phyloP scores from a whole-genome alignment of 2,797 vertebrate genomes.

The Oreochromis grahami region DNA sequence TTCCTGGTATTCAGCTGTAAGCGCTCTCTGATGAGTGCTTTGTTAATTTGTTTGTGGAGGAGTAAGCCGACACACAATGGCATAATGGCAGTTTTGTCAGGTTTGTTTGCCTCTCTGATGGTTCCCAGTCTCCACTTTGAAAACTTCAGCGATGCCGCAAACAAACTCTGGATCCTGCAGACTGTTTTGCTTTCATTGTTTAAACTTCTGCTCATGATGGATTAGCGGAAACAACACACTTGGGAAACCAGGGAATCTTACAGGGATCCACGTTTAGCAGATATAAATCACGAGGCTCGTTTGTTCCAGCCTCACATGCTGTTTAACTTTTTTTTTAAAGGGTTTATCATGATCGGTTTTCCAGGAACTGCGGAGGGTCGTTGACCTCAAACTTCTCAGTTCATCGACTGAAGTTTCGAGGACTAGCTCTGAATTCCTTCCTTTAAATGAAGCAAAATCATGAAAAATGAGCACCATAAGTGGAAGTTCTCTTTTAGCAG shows the following conservation, averaged over 20 bases:
- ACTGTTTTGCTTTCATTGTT: background rate
- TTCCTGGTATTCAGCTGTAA: background rate
- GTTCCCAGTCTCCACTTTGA: constrained; percentile 3
- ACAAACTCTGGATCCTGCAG: background rate
- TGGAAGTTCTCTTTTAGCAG: background rate
- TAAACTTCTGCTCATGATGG: background rate
- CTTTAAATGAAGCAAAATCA: background rate
- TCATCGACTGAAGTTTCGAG: background rate
- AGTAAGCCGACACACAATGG: background rate
- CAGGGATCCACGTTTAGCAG: background rate
- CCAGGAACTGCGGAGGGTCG: background rate
- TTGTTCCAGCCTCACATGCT: background rate
- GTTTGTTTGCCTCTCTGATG: background rate
- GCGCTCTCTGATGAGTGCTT: background rate
- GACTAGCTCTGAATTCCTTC: background rate
- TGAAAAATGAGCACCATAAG: background rate
- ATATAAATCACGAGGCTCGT: background rate
- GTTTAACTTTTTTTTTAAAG: background rate
- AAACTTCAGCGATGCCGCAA: background rate
- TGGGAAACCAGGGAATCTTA: background rate
- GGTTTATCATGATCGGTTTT: background rate
- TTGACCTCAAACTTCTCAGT: background rate
- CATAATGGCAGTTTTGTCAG: background rate
- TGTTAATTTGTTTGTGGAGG: background rate
- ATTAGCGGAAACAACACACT: background rate